These are phyloP conservation scores for Archilochus colubris DNA, from an alignment of 2,113 vertebrate species.

Conservation along the genomic window DNA sequence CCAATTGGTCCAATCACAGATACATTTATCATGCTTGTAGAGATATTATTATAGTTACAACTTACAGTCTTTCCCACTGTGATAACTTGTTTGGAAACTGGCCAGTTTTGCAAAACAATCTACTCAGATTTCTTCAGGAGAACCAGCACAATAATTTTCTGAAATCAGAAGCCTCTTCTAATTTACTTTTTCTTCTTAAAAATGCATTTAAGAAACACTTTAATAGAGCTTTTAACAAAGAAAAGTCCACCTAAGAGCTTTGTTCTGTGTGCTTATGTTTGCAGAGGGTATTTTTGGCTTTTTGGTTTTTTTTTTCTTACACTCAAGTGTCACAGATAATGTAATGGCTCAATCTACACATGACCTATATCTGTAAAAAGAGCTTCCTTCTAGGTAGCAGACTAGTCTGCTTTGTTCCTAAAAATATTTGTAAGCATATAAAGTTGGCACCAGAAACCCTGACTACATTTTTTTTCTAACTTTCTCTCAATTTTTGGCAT, in stretches of 20 bases:
- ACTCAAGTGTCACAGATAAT: not conserved
- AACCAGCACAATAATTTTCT: not conserved
- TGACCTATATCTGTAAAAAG: not conserved
- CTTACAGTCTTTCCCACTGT: not conserved
- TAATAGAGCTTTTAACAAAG: not conserved
- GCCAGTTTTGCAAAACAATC: not conserved
- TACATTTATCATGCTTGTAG: conserved; percentile 45
- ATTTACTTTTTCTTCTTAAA: conserved; percentile 25
- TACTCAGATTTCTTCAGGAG: not conserved
- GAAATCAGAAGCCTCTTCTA: not conserved
- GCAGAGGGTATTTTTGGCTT: not conserved
- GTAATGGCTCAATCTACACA: not conserved
- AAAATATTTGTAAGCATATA: not conserved
- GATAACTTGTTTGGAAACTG: conserved; percentile 14
- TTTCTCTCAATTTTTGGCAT: not conserved
- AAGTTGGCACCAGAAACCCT: not conserved
- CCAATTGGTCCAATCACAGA: conserved; percentile 48
- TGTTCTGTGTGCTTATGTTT: not conserved
- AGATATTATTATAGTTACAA: conserved; percentile 17
- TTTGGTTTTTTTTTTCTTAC: not conserved
- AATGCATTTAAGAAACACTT: not conserved
- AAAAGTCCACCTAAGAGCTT: not conserved
- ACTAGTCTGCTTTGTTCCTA: not conserved
- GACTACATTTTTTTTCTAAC: not conserved
- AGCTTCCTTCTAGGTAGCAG: not conserved